These are phyloP conservation scores for Trachemys scripta DNA, from an alignment of 2,113 vertebrate genomes.

Conservation along the genomic window DNA sequence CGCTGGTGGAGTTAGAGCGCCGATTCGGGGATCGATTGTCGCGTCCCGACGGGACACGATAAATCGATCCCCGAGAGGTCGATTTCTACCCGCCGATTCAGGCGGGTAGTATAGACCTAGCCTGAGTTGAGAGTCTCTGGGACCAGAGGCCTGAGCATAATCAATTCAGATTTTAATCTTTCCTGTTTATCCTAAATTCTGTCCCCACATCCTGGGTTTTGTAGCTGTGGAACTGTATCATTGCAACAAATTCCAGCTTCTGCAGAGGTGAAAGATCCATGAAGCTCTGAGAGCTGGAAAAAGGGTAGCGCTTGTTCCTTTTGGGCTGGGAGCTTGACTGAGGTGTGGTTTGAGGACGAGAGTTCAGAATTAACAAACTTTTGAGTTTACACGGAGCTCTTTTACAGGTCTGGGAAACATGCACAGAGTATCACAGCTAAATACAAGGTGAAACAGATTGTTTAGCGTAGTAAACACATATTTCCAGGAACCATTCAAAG, in stretches of 20 bases:
- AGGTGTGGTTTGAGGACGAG: background rate
- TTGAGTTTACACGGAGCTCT: background rate
- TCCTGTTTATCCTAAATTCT: background rate
- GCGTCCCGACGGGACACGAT: no score
- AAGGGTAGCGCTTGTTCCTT: background rate
- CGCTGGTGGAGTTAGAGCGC: no score
- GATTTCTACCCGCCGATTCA: no score
- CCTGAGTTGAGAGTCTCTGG: background rate
- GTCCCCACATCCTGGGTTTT: accelerated
- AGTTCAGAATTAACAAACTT: background rate
- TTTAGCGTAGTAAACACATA: background rate
- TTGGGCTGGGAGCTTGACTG: background rate
- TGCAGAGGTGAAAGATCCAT: background rate
- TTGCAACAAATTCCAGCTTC: background rate
- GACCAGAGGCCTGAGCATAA: background rate
- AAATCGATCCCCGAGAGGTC: no score
- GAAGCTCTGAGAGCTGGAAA: background rate
- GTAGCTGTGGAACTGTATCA: background rate
- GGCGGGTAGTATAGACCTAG: no score
- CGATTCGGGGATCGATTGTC: no score
- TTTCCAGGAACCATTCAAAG: background rate
- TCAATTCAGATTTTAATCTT: background rate
- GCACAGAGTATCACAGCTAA: background rate
- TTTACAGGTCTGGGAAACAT: background rate
- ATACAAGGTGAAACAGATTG: background rate